Evolutionary conservation across 2,888 invertebrate species (phyloP).

Genomic region (Yponomeuta cagnagella): DNA sequence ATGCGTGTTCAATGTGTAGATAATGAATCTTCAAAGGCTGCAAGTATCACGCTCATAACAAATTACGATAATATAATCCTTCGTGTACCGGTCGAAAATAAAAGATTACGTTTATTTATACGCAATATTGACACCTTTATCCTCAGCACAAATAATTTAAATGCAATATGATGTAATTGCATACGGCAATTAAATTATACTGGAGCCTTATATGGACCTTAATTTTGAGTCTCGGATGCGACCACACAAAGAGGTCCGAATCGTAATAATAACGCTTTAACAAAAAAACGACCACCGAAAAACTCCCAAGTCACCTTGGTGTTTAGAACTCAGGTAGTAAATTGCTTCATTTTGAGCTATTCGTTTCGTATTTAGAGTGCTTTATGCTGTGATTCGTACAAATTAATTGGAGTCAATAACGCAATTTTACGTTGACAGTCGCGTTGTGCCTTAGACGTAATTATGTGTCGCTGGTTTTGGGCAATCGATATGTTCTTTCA

Average conservation of each 20-base stretch:
- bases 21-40: too few species aligned
- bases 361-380: constrained; percentile 31
- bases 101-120: too few species aligned
- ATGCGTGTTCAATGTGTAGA: too few species aligned
- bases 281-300: constrained; percentile 58
- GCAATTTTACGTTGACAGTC: constrained; percentile 2
- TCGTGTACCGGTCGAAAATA: too few species aligned
- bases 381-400: constrained; percentile 7
- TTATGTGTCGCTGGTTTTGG: not conserved
- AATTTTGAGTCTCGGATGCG: constrained; percentile 18
- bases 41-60: too few species aligned
- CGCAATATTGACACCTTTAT: too few species aligned
- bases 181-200: not conserved
- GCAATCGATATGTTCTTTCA: not conserved
- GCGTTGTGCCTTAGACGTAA: not conserved
- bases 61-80: too few species aligned
- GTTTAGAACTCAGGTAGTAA: constrained; percentile 68
- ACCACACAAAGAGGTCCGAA: constrained; percentile 61
- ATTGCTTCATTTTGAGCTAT: constrained; percentile 67
- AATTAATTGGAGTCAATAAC: not conserved
- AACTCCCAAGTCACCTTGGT: constrained; percentile 66
- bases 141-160: too few species aligned
- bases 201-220: not conserved
- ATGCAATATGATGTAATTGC: too few species aligned
- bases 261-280: constrained; percentile 49